Percentiles rank a stretch among this genome's conserved stretches.
These are phyloP conservation scores for Amazona guildingii DNA, from an alignment of 2,113 vertebrate species.

Conservation along the genomic window DNA sequence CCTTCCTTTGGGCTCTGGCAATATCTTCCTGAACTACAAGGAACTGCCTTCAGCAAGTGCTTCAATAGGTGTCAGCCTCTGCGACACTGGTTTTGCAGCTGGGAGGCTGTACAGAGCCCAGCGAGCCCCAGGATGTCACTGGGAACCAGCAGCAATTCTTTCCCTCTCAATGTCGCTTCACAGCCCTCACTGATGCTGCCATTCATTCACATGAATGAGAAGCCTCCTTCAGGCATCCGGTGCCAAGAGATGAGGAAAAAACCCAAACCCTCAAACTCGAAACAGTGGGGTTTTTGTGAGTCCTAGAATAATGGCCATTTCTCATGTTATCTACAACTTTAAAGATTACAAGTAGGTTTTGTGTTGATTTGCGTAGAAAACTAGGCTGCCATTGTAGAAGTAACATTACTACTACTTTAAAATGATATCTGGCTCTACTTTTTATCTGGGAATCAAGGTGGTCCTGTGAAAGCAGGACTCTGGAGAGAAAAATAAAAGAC, in stretches of 20 bases:
- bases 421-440: background rate
- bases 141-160: background rate
- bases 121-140: fast-evolving
- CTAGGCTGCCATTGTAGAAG: background rate
- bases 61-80: background rate
- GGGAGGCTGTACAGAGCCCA: background rate
- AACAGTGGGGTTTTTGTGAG: background rate
- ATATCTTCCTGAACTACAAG: background rate
- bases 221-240: background rate
- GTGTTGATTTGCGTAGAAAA: background rate
- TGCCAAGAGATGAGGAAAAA: background rate
- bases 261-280: no score
- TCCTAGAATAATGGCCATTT: background rate
- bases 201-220: background rate
- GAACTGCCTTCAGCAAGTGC: background rate
- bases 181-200: fast-evolving
- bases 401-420: background rate
- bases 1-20: background rate
- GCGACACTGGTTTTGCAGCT: background rate
- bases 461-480: background rate
- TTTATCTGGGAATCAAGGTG: background rate
- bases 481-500: background rate
- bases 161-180: background rate
- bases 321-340: background rate
- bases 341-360: background rate